A percentile compares a stretch with the other conserved stretches of the same genome.
Conservation (phyloP, 64 coral and sea anemone species). For the Anthopleura sola region DNA sequence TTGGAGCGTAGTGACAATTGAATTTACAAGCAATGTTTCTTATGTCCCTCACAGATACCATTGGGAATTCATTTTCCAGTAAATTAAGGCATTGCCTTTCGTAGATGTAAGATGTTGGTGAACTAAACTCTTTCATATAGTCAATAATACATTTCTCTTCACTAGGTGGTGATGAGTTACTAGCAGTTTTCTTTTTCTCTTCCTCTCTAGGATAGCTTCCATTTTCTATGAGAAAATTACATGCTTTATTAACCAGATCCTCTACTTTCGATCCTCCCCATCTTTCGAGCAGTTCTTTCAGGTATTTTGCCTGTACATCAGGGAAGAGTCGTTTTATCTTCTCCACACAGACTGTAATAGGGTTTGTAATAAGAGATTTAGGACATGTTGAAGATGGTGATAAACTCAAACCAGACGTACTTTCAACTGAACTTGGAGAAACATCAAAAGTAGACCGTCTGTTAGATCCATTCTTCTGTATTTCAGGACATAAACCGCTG, state of each 20-base stretch:
- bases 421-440: neutral
- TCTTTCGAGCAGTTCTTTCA: constrained; percentile 32
- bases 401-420: neutral
- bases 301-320: constrained; percentile 60
- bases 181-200: neutral
- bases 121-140: constrained; percentile 75
- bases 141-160: constrained; percentile 11
- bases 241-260: constrained; percentile 49
- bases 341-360: neutral
- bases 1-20: constrained; percentile 72
- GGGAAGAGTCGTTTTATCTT: constrained; percentile 55
- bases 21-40: constrained; percentile 42
- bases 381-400: neutral
- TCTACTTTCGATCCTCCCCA: constrained; percentile 22
- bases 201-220: constrained; percentile 53
- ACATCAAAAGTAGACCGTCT: neutral
- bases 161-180: neutral
- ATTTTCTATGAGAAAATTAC: constrained; percentile 60
- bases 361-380: neutral
- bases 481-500: neutral
- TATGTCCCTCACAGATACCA: constrained; percentile 46
- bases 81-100: constrained; percentile 37
- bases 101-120: constrained; percentile 2
- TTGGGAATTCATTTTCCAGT: constrained; percentile 72
- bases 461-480: neutral